phyloP scores from a whole-genome alignment of 2,888 invertebrate species.

The Diarsia brunnea region DNA sequence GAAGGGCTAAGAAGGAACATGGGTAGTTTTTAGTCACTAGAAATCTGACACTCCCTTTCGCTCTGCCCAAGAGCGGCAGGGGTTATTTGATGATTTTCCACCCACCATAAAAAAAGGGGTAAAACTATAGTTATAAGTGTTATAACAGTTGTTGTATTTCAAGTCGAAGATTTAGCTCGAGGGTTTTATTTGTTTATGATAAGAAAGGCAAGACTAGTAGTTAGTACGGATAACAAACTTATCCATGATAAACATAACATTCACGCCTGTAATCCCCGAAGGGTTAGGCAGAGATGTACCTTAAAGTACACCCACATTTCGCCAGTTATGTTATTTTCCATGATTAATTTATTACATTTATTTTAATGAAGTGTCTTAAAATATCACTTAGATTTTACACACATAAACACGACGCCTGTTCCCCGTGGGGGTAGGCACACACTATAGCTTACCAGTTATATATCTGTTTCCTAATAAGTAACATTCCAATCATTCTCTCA shows the following conservation, averaged over 20 bases:
- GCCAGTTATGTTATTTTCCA: too few species aligned
- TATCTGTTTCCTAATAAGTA: background rate
- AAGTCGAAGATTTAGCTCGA: background rate
- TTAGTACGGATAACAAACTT: background rate
- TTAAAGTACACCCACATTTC: too few species aligned
- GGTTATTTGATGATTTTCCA: too few species aligned
- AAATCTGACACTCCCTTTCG: too few species aligned
- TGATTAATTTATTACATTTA: background rate
- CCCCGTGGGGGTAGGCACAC: background rate
- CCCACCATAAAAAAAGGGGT: too few species aligned
- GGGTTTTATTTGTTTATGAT: slow-evolving; percentile 1
- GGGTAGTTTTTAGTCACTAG: too few species aligned
- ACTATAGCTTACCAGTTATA: background rate
- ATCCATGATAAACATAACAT: too few species aligned
- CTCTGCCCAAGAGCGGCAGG: too few species aligned
- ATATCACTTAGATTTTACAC: background rate
- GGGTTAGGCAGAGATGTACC: too few species aligned
- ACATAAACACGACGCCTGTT: background rate
- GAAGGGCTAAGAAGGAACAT: too few species aligned
- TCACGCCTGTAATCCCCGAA: too few species aligned
- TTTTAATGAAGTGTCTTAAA: background rate
- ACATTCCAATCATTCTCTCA: too few species aligned
- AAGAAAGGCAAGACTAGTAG: background rate
- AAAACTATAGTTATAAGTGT: background rate
- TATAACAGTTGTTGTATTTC: background rate